Conservation (phyloP, 2,113 vertebrate genomes). For the Charina bottae region DNA sequence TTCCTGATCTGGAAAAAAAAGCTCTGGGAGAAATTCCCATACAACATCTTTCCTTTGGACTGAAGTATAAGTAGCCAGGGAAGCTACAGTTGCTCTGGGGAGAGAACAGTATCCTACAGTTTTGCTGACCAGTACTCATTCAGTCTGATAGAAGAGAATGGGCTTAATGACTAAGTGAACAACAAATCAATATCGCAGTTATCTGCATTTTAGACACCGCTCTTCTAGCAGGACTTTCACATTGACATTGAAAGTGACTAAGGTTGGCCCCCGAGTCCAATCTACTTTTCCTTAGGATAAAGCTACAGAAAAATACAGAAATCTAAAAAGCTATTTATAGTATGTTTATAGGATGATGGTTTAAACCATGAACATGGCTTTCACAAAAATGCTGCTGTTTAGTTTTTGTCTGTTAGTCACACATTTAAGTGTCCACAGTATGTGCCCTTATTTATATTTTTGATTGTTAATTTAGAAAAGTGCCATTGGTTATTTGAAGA, state of each 20-base stretch:
- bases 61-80: neutral
- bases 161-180: neutral
- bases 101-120: neutral
- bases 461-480: conserved; percentile 60
- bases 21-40: neutral
- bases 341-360: conserved; percentile 49
- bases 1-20: neutral
- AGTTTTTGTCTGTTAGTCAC: conserved; percentile 56
- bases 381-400: conserved; percentile 59
- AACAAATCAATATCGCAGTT: neutral
- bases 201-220: neutral
- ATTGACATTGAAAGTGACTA: conserved; percentile 40
- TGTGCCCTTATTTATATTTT: conserved; percentile 62
- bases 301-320: conserved; percentile 48
- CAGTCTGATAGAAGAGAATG: neutral
- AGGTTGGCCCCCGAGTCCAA: conserved; percentile 24
- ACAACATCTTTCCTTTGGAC: neutral
- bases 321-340: conserved; percentile 50
- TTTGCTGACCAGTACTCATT: neutral
- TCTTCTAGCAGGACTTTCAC: conserved; percentile 48
- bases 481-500: conserved; percentile 61
- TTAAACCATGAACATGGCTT: conserved; percentile 62
- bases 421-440: conserved; percentile 44
- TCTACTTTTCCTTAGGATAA: conserved; percentile 42
- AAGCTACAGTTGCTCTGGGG: neutral